A percentile compares a stretch with the other conserved stretches of the same genome.
phyloP scores from a whole-genome alignment of 2,797 vertebrate species.

The Acanthornis magna region DNA sequence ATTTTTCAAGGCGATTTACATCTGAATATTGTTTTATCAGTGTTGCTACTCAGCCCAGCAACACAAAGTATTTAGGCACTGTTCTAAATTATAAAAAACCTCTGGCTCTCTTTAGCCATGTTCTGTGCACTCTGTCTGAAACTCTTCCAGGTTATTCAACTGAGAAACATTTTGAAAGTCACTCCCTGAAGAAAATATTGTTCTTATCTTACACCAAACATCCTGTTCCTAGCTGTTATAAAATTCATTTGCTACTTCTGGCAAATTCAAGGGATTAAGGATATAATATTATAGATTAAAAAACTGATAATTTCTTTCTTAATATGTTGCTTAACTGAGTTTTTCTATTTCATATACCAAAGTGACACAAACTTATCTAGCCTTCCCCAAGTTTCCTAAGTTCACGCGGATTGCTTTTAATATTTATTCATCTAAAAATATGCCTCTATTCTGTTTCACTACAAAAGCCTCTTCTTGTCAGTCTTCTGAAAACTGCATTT shows the following conservation, averaged over 20 bases:
- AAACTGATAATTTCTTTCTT: not conserved
- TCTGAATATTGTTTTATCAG: not conserved
- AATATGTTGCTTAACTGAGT: not conserved
- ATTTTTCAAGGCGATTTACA: not conserved
- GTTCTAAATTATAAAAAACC: not conserved
- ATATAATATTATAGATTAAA: not conserved
- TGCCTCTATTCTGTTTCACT: not conserved
- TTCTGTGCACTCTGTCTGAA: not conserved
- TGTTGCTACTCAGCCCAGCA: not conserved
- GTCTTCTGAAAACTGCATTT: not conserved
- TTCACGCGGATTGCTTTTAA: not conserved
- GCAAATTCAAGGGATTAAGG: not conserved
- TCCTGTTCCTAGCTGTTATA: not conserved
- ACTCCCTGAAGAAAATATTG: not conserved
- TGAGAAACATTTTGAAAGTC: conserved; percentile 11
- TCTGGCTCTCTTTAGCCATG: not conserved
- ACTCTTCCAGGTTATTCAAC: not conserved
- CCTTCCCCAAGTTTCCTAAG: not conserved
- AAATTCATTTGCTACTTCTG: not conserved
- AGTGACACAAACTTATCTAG: not conserved
- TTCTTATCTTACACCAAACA: not conserved
- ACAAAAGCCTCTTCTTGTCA: not conserved
- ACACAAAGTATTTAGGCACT: not conserved
- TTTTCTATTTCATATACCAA: not conserved
- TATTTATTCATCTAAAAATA: not conserved